A percentile compares a stretch with the other conserved stretches of the same genome.
phyloP scores from a whole-genome alignment of 2,113 vertebrate genomes.

The Coryphaenoides rupestris region DNA sequence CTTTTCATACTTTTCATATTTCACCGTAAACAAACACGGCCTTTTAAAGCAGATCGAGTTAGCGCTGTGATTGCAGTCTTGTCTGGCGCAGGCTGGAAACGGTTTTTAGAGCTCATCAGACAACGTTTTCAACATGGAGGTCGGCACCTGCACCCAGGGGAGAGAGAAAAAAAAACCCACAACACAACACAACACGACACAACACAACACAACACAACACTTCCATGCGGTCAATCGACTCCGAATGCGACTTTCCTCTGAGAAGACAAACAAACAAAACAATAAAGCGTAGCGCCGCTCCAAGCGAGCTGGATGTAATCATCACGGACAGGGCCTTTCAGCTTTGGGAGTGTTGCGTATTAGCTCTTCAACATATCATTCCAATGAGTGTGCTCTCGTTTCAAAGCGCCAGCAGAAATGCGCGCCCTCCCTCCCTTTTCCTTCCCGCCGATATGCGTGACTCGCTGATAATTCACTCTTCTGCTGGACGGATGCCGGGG shows the following conservation, averaged over 20 bases:
- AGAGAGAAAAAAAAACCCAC: too few relatives aligned
- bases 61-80: conserved; percentile 5
- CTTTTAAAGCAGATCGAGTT: conserved; percentile 26
- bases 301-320: conserved; percentile 60
- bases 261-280: conserved; percentile 13
- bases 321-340: conserved; percentile 51
- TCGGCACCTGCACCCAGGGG: conserved; percentile 5
- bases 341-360: conserved; percentile 49
- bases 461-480: not conserved
- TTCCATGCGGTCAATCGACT: too few relatives aligned
- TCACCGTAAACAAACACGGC: not conserved
- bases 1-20: not conserved
- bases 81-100: conserved; percentile 7
- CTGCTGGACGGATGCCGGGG: not conserved
- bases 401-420: conserved; percentile 15
- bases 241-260: too few relatives aligned
- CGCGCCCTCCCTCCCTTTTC: conserved; percentile 27
- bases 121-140: conserved; percentile 18
- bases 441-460: conserved; percentile 12
- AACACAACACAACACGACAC: too few relatives aligned
- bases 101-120: conserved; percentile 31
- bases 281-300: conserved; percentile 35
- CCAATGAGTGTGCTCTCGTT: conserved; percentile 23
- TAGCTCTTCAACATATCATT: conserved; percentile 38
- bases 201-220: too few relatives aligned